phyloP scores from a whole-genome alignment of 2,113 vertebrate species.

The Mormyrus iriodes region DNA sequence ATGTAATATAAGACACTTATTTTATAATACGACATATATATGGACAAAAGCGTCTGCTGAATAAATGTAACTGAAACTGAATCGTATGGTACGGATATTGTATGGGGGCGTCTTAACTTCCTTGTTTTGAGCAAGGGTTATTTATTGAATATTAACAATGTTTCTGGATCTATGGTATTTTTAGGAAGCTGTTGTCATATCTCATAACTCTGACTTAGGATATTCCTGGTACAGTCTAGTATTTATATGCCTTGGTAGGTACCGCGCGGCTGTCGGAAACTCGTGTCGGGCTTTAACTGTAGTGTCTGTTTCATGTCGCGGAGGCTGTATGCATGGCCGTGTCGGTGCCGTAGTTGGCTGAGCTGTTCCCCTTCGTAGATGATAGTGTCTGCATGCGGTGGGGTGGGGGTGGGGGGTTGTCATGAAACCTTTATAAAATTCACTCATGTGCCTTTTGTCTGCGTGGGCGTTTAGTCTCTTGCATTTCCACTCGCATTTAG shows the following conservation, averaged over 20 bases:
- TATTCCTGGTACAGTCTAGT: not conserved
- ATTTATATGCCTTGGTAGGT: not conserved
- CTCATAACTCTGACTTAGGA: not conserved
- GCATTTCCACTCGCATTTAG: not conserved
- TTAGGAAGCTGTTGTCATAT: not conserved
- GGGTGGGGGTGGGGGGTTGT: too few relatives aligned
- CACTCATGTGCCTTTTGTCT: not conserved
- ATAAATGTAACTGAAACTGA: not conserved
- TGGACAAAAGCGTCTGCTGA: not conserved
- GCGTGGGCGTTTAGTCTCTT: not conserved
- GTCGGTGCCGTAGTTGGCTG: not conserved
- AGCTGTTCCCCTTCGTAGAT: not conserved
- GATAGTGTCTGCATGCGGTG: not conserved
- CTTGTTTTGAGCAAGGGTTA: not conserved
- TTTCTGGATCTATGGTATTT: not conserved
- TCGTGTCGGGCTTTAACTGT: not conserved
- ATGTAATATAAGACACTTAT: not conserved
- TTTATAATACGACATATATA: not conserved
- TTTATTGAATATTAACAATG: not conserved
- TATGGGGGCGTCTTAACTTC: not conserved
- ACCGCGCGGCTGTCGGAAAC: not conserved
- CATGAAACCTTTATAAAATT: not conserved
- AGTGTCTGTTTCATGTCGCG: not conserved
- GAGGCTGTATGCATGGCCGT: not conserved
- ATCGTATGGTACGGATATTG: not conserved